Conservation (phyloP, 1,140 invertebrate species). For the Linepithema humile region DNA sequence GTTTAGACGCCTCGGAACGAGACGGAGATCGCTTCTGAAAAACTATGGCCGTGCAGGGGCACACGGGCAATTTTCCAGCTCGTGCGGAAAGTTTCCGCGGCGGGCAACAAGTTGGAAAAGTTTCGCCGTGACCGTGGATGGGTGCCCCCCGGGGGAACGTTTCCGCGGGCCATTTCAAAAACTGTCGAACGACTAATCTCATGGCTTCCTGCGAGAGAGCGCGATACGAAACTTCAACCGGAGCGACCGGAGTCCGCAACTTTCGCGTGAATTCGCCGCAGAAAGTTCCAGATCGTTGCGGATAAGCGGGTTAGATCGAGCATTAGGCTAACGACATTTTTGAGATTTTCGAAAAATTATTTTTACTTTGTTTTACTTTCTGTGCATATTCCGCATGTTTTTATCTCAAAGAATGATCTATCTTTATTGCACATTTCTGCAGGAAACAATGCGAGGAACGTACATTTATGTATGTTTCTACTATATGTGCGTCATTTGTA, state of each 20-base stretch:
- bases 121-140: conserved; percentile 58
- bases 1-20: conserved; percentile 59
- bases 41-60: conserved; percentile 58
- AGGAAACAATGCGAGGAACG: not conserved
- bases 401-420: not conserved
- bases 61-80: conserved; percentile 66
- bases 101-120: conserved; percentile 71
- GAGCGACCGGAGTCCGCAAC: conserved; percentile 21
- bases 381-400: not conserved
- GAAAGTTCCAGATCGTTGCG: conserved; percentile 20
- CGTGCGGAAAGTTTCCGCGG: conserved; percentile 61
- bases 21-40: conserved; percentile 56
- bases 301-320: conserved; percentile 44
- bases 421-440: not conserved
- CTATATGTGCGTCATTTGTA: not conserved
- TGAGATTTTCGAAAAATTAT: not conserved
- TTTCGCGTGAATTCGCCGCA: conserved; percentile 10
- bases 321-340: not conserved
- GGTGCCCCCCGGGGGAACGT: conserved; percentile 10
- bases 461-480: not conserved
- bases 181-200: conserved; percentile 68
- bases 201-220: conserved; percentile 26
- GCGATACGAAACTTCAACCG: conserved; percentile 37
- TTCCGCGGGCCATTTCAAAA: conserved; percentile 54
- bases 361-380: conserved; percentile 20